Conservation (phyloP, 2,113 vertebrate genomes). For the Bufo bufo region DNA sequence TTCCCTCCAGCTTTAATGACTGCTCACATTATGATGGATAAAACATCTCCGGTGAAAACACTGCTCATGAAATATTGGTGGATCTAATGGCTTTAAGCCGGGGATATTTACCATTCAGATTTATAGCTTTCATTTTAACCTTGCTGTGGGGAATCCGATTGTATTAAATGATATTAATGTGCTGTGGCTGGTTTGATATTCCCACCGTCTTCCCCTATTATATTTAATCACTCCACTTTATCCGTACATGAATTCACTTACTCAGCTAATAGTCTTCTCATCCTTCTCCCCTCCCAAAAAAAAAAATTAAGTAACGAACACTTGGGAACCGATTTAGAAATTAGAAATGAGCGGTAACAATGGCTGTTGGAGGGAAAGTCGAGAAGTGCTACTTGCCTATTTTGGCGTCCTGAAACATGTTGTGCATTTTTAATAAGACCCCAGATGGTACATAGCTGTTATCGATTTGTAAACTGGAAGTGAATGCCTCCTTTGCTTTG, state of each 20-base stretch:
- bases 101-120: constrained; percentile 26
- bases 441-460: constrained; percentile 71
- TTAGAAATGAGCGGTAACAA: not conserved
- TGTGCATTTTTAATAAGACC: constrained; percentile 77
- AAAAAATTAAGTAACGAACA: not conserved
- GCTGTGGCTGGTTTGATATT: not conserved
- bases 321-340: not conserved
- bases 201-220: not conserved
- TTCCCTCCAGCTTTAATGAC: not conserved
- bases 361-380: constrained; percentile 14
- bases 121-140: constrained; percentile 46
- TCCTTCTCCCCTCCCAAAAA: not conserved
- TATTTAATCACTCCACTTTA: not conserved
- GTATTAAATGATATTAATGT: not conserved
- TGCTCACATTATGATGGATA: constrained; percentile 37
- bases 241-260: not conserved
- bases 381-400: constrained; percentile 69
- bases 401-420: constrained; percentile 70
- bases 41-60: constrained; percentile 9
- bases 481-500: constrained; percentile 68
- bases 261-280: not conserved
- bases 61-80: not conserved
- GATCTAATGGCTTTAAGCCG: not conserved
- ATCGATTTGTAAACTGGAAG: constrained; percentile 69
- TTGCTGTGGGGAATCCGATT: not conserved